Evolutionary conservation across 92 coral and sea anemone genomes (phyloP), one percentile per base, ranked within the genome.

Genomic region (Epizoanthus rinbou): DNA sequence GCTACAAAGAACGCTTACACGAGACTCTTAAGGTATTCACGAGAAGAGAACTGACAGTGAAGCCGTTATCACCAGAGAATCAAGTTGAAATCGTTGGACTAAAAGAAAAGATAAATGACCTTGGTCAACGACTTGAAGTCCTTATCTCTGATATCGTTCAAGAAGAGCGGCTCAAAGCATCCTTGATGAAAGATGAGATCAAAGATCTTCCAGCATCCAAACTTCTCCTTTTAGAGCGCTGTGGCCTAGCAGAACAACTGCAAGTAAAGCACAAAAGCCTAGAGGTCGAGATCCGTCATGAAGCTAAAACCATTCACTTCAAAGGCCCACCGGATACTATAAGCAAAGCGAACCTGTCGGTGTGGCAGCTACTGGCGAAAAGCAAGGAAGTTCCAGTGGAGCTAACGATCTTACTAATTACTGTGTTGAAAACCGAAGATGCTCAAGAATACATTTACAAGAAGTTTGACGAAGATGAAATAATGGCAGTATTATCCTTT

Each of bases 161-260:
- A 69, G 66, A 80, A 59, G 57, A 80, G 10, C 76, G 37, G 15
- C 64, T 78, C 28, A 65, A 87, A 24, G 84, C 87, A 18, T 75
- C 88, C 10, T 65, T 84, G 56, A 28, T 33, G 15, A 43, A 82
- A 0, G 41, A 64, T 0, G 17, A 18, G 14, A 23, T 90, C 4
- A 3, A n/a, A 13, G 63, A 75, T 3, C 25, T 79, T 39, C 53
- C 90, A 0, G 52, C 35, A 19, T 39, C 25, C 6, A 73, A 58
- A 16, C 57, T 87, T 18, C 57, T 76, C 16, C 69, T 90, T 62
- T 22, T 90, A 37, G 28, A 18, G 15, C 33, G 56, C 8, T 33
- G 66, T 37, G 93, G 80, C 22, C 63, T 82, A 9, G 85, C n/a
- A 6, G 74, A 78, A 31, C 80, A 83, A n/a, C 88, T 90, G 23